Evolutionary conservation across 2,113 vertebrate genomes (phyloP).

Genomic region (Myrmecobius fasciatus): DNA sequence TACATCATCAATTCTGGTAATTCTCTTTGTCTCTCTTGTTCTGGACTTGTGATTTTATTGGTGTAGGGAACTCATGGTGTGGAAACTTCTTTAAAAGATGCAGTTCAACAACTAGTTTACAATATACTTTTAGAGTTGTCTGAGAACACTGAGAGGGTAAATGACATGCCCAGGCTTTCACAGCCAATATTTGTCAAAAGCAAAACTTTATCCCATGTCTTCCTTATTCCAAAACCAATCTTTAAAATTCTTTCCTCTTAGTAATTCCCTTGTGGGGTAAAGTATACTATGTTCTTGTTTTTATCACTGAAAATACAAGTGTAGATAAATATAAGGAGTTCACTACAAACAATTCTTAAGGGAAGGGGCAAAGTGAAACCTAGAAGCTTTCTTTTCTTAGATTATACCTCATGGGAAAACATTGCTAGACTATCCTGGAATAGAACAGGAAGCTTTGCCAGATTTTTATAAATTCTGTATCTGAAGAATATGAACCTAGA

Average conservation of each 20-base stretch:
- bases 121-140: not conserved
- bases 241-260: not conserved
- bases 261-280: not conserved
- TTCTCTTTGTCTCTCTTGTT: not conserved
- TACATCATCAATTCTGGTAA: not conserved
- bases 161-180: not conserved
- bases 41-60: not conserved
- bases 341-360: constrained; percentile 17
- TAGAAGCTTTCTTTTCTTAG: constrained; percentile 8
- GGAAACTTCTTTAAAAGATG: not conserved
- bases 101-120: not conserved
- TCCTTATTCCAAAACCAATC: not conserved
- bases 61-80: not conserved
- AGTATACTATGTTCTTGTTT: constrained; percentile 9
- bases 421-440: not conserved
- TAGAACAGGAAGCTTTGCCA: constrained; percentile 5
- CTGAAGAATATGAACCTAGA: constrained; percentile 53
- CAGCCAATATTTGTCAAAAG: not conserved
- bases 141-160: not conserved
- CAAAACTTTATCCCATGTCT: not conserved
- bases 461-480: constrained; percentile 40
- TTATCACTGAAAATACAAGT: constrained; percentile 2
- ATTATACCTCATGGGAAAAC: not conserved
- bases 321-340: constrained; percentile 36
- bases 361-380: constrained; percentile 24